phyloP scores from a whole-genome alignment of 2,888 invertebrate genomes.

The Dicyrtomina minuta region DNA sequence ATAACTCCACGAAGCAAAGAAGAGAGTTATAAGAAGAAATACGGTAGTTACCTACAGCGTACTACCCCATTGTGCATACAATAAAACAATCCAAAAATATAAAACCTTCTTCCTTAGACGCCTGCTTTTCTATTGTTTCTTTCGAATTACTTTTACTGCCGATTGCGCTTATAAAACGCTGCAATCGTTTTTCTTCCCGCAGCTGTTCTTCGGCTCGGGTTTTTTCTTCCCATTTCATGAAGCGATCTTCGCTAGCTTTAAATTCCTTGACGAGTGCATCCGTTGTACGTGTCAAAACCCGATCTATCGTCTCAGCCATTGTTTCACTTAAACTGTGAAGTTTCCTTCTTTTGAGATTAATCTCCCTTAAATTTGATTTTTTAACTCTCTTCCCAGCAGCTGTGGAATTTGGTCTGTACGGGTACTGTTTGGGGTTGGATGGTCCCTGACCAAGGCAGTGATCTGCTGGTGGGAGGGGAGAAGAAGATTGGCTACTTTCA shows the following conservation, averaged over 20 bases:
- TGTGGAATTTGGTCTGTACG: neutral
- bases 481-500: neutral
- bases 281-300: conserved; percentile 25
- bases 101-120: too few species aligned
- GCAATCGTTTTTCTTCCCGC: conserved; percentile 28
- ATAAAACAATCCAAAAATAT: too few species aligned
- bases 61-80: too few species aligned
- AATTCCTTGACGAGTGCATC: conserved; percentile 30
- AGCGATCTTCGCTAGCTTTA: conserved; percentile 34
- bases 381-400: neutral
- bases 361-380: conserved; percentile 15
- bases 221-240: conserved; percentile 34
- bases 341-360: conserved; percentile 27
- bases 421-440: neutral
- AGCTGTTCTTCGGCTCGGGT: conserved; percentile 23
- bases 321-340: conserved; percentile 33
- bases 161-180: conserved; percentile 11
- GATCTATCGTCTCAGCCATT: conserved; percentile 33
- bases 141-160: too few species aligned
- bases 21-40: too few species aligned
- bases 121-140: too few species aligned
- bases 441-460: neutral
- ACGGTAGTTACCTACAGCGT: too few species aligned
- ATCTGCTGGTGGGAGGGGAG: neutral
- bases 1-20: too few species aligned